Evolutionary conservation across 2,797 vertebrate genomes (phyloP), one percentile per base, ranked within the genome.

Genomic region (Varecia variegata): DNA sequence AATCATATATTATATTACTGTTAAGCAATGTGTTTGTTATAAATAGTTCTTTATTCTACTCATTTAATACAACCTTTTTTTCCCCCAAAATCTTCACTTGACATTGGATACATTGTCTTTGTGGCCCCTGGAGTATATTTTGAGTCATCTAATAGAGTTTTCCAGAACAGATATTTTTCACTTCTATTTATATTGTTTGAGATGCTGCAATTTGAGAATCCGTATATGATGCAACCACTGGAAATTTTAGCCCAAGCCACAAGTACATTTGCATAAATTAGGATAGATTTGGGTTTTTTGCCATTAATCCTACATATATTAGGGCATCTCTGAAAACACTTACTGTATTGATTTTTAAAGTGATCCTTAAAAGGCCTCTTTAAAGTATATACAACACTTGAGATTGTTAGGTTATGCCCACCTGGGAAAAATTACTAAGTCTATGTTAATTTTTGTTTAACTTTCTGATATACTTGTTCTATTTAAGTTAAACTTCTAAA

Each of bases 271-370:
- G n/a, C 60, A 74, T 88, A 84, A 90, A 84, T 81, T 93, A 82
- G 60, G 12, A 38, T 71, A 77, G 23, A 5, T 45, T 71, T 86
- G 12, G 35, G 35, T 32, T 47, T 71, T 71, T 80, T 58, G 35
- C n/a, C 52, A 52, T 76, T 81, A 68, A 68, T 60, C 30, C 17
- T 58, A n/a, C 3, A 90, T 90, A 38, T 96, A 52, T 74, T 85
- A 68, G 8, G 32, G 27, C 3, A 27, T 65, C n/a, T 88, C 23
- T 80, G 47, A 86, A 94, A 70, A 50, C n/a, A 74, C 47, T 93
- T 70, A 38, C 18, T 92, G 7, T 76, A 65, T 84, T 97, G 87
- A 74, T 89, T 89, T 93, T 95, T 87, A 10, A 96, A 93, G 47
- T 73, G n/a, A 56, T 52, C 35, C 52, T 84, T 68, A 58, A 45